A percentile compares a stretch with the other conserved stretches of the same genome.
Conservation (phyloP, 2,888 invertebrate species). For the Serripes groenlandicus region DNA sequence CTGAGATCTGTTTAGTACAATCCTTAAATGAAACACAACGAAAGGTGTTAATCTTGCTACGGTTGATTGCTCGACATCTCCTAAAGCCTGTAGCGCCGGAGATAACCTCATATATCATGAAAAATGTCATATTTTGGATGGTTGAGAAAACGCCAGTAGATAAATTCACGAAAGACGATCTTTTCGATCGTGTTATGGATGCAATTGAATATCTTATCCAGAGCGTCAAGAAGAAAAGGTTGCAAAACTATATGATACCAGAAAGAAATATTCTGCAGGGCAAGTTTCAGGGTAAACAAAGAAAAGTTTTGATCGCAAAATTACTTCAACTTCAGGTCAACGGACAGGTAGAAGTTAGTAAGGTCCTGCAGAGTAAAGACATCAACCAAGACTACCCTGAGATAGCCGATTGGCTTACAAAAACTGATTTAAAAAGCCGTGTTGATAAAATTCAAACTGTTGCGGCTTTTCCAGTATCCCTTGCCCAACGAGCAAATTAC, state of each 20-base stretch:
- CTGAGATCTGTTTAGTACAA: constrained; percentile 33
- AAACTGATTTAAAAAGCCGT: neutral
- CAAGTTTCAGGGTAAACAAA: constrained; percentile 22
- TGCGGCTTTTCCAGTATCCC: neutral
- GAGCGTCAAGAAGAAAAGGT: constrained; percentile 1
- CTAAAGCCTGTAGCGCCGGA: neutral
- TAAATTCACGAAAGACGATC: constrained; percentile 18
- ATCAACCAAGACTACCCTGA: neutral
- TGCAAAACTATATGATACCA: constrained; percentile 36
- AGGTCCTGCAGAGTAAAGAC: neutral
- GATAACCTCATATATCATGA: constrained; percentile 45
- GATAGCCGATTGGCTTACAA: neutral
- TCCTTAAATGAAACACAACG: constrained; percentile 38
- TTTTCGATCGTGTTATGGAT: constrained; percentile 11
- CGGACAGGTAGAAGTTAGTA: neutral
- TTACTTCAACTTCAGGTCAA: neutral
- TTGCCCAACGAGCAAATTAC: neutral
- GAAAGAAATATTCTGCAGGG: constrained; percentile 19
- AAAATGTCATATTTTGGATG: constrained; percentile 43
- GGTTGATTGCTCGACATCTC: constrained; percentile 29
- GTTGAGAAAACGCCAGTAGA: constrained; percentile 27
- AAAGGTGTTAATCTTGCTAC: constrained; percentile 31
- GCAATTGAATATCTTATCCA: constrained; percentile 14
- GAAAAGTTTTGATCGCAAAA: neutral
- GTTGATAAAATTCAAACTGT: neutral